These are phyloP conservation scores for Rhinoraja longicauda DNA, from an alignment of 2,797 vertebrate genomes.

Conservation along the genomic window DNA sequence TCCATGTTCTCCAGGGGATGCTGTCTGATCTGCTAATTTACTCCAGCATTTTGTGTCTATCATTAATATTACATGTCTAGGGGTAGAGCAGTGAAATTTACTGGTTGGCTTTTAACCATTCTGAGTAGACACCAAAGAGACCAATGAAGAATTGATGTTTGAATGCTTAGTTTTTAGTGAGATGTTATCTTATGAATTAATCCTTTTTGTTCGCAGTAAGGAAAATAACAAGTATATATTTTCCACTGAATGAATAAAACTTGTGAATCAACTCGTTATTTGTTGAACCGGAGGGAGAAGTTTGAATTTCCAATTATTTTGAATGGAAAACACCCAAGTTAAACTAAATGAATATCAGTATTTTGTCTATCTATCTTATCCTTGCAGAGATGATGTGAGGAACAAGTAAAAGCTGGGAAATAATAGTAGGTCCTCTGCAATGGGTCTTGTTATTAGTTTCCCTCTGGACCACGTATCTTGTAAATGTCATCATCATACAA, in stretches of 20 bases:
- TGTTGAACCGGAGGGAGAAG: background rate
- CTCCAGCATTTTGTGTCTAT: too few species aligned
- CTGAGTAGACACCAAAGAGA: background rate
- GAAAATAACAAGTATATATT: background rate
- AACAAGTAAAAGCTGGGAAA: background rate
- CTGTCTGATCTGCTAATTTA: too few species aligned
- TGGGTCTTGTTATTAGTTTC: background rate
- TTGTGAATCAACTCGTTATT: background rate
- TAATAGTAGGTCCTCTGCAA: background rate
- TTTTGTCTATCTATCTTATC: background rate
- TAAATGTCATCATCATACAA: background rate
- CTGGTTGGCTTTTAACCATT: background rate
- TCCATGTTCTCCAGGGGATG: too few species aligned
- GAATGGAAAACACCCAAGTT: background rate
- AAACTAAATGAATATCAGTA: background rate
- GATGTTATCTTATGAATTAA: background rate
- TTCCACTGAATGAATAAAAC: background rate
- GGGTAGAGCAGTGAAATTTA: background rate
- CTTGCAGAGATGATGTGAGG: background rate
- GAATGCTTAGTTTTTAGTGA: background rate
- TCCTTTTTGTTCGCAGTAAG: background rate
- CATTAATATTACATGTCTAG: background rate
- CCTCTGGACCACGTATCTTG: background rate
- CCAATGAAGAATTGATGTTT: background rate
- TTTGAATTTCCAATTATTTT: slow-evolving; percentile 18